Percentiles rank a stretch among this genome's conserved stretches.
phyloP scores from a whole-genome alignment of 2,113 vertebrate species.

The Poicephalus meyeri region DNA sequence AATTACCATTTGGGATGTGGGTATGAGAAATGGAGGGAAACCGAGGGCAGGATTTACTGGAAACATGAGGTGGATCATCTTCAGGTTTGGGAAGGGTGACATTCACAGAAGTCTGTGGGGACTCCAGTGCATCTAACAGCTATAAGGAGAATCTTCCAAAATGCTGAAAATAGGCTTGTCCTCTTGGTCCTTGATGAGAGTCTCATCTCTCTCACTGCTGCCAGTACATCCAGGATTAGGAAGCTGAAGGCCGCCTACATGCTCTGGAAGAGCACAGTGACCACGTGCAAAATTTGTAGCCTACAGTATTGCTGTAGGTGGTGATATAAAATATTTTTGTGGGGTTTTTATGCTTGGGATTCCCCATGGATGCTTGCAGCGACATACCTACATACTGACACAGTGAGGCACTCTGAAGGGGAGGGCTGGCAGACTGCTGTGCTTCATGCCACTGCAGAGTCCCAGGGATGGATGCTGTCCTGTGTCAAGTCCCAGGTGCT shows the following conservation, averaged over 20 bases:
- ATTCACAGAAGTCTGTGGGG: neutral
- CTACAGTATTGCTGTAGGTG: neutral
- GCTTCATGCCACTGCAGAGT: neutral
- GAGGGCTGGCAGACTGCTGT: neutral
- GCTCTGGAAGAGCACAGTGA: slow-evolving; percentile 24
- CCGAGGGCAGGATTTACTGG: neutral
- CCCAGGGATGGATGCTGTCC: neutral
- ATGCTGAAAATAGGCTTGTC: neutral
- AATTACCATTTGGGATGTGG: neutral
- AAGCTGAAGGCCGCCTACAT: slow-evolving; percentile 24
- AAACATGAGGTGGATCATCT: neutral
- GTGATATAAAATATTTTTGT: neutral
- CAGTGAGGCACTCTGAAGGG: neutral
- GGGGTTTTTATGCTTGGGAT: slow-evolving; percentile 44
- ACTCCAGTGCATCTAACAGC: neutral
- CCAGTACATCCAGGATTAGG: slow-evolving; percentile 36
- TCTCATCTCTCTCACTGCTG: neutral
- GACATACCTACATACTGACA: neutral
- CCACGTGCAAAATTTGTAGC: slow-evolving; percentile 43
- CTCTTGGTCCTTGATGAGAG: neutral
- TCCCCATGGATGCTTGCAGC: slow-evolving; percentile 7
- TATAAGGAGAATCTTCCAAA: neutral
- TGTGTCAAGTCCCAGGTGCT: neutral
- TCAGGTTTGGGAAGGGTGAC: neutral
- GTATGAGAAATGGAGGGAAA: neutral